A percentile compares a stretch with the other conserved stretches of the same genome.
phyloP scores from a whole-genome alignment of 2,888 invertebrate species.

The Uloborus plumipes region DNA sequence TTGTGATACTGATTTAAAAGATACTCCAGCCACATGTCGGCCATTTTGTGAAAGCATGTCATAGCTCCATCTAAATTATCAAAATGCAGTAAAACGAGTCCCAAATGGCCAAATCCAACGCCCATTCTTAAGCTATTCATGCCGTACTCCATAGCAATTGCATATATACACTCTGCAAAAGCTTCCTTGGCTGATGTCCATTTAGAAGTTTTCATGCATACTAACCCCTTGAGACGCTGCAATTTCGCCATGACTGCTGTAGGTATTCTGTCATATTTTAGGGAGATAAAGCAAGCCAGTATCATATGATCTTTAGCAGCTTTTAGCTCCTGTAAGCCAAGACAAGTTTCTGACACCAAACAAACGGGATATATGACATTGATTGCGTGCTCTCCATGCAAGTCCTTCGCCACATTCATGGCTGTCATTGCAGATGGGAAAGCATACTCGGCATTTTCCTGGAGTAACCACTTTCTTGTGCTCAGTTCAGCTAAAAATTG shows the following conservation, averaged over 20 bases:
- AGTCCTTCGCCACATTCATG: conserved; percentile 30
- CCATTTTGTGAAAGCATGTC: conserved; percentile 43
- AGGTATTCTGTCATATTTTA: conserved; percentile 18
- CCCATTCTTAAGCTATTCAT: conserved; percentile 18
- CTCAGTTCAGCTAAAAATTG: conserved; percentile 10
- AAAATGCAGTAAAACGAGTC: conserved; percentile 22
- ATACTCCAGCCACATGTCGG: conserved; percentile 37
- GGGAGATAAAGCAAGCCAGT: conserved; percentile 27
- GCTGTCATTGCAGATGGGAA: conserved; percentile 38
- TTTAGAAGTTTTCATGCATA: conserved; percentile 18
- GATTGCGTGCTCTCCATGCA: not conserved
- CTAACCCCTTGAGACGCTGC: conserved; percentile 29
- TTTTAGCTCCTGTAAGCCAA: conserved; percentile 5
- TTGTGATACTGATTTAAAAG: conserved; percentile 31
- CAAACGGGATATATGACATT: conserved; percentile 32
- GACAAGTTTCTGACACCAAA: conserved; percentile 35
- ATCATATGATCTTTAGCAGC: conserved; percentile 43
- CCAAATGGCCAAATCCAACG: conserved; percentile 29
- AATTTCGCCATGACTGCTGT: conserved; percentile 3
- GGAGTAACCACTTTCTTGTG: conserved; percentile 37
- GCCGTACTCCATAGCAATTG: conserved; percentile 18
- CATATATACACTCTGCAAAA: conserved; percentile 31
- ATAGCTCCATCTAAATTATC: conserved; percentile 34
- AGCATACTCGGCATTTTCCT: conserved; percentile 20
- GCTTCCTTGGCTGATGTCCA: conserved; percentile 23